phyloP scores from a whole-genome alignment of 2,888 invertebrate genomes.

The Drosophila paranaensis region DNA sequence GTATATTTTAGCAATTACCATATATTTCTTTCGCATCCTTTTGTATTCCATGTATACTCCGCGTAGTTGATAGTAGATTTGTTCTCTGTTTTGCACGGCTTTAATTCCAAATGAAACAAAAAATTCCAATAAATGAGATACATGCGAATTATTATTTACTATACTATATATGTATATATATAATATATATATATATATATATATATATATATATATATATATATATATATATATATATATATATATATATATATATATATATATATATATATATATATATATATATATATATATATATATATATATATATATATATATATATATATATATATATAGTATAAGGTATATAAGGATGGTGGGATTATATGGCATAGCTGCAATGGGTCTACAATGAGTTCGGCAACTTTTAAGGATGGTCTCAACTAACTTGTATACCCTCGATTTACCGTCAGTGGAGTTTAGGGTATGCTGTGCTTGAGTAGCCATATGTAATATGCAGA shows the following conservation, averaged over 20 bases:
- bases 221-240: no score
- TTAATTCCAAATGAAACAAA: background rate
- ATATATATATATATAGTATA: no score
- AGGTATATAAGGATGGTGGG: background rate
- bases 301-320: no score
- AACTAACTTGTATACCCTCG: background rate
- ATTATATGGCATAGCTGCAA: background rate
- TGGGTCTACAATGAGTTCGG: background rate
- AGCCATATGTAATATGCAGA: no score
- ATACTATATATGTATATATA: no score
- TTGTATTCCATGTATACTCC: background rate
- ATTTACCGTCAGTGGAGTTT: background rate
- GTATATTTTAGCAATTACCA: background rate
- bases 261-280: no score
- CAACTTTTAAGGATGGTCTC: background rate
- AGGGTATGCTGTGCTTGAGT: no score
- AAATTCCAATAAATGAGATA: slow-evolving; percentile 12
- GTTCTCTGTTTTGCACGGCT: background rate
- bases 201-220: no score
- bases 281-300: no score
- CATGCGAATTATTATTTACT: slow-evolving; percentile 3
- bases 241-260: no score
- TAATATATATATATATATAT: no score
- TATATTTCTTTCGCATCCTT: background rate
- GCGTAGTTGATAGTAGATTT: slow-evolving; percentile 20